Percentiles rank a stretch among this genome's conserved stretches.
Evolutionary conservation across 2,113 vertebrate genomes (phyloP).

Genomic region (Caranx melampygus): DNA sequence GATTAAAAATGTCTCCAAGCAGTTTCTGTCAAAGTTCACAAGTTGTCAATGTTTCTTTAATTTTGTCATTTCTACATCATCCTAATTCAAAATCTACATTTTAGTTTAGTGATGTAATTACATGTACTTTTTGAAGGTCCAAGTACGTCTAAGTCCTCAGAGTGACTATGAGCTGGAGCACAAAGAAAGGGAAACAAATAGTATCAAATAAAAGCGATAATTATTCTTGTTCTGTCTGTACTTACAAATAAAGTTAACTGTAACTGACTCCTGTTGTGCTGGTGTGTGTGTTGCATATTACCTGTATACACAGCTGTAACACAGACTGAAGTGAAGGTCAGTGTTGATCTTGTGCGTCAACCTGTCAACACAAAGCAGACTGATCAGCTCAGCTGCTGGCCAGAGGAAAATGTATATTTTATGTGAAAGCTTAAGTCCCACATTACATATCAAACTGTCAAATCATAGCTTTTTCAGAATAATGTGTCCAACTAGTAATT

Average conservation of each 20-base stretch:
- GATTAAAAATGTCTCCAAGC: constrained; percentile 7
- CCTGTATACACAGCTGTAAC: neutral
- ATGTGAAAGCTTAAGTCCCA: constrained; percentile 10
- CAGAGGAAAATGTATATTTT: neutral
- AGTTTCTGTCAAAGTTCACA: no score
- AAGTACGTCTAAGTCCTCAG: constrained; percentile 7
- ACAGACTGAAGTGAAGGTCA: neutral
- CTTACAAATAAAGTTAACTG: constrained; percentile 62
- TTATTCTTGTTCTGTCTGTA: constrained; percentile 55
- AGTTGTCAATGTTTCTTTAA: neutral
- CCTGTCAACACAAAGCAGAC: neutral
- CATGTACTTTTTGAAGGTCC: constrained; percentile 4
- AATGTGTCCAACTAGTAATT: constrained; percentile 16
- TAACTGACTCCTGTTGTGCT: constrained; percentile 24
- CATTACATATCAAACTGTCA: constrained; percentile 10
- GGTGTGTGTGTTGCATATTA: neutral
- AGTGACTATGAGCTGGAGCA: constrained; percentile 3
- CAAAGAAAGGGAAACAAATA: constrained; percentile 24
- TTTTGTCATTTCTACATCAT: constrained; percentile 3
- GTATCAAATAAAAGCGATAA: constrained; percentile 18
- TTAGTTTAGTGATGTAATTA: constrained; percentile 28
- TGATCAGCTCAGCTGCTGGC: neutral
- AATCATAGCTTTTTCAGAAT: neutral
- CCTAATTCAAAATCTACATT: constrained; percentile 6
- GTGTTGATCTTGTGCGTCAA: neutral